phyloP scores from a whole-genome alignment of 2,888 invertebrate genomes.

The Zaprionus obscuricornis region DNA sequence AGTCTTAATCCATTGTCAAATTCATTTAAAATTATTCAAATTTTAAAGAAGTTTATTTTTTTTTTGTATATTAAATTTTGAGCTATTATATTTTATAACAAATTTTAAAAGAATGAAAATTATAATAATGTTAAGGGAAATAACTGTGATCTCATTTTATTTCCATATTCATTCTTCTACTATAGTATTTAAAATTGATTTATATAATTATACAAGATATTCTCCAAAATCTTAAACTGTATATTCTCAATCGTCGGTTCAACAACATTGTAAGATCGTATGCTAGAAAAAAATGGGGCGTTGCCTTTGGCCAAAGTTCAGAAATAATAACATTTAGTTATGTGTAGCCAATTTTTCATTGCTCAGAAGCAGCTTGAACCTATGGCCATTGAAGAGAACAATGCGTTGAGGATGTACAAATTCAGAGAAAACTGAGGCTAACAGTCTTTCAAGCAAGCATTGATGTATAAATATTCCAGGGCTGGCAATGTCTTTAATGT shows the following conservation, averaged over 20 bases:
- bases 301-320: conserved; percentile 8
- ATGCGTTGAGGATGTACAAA: not conserved
- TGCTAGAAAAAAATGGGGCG: conserved; percentile 16
- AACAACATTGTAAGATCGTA: conserved; percentile 33
- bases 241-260: conserved; percentile 42
- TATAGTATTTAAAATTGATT: conserved; percentile 15
- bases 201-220: conserved; percentile 30
- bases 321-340: conserved; percentile 37
- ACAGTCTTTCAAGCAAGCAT: conserved; percentile 43
- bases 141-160: no score
- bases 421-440: conserved; percentile 6
- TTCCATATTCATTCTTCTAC: no score
- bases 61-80: no score
- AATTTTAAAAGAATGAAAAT: no score
- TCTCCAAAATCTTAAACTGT: conserved; percentile 9
- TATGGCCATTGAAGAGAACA: not conserved
- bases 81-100: no score
- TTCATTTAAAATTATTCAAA: no score
- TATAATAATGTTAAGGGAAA: no score
- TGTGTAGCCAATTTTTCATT: conserved; percentile 48
- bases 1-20: no score
- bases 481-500: conserved; percentile 19
- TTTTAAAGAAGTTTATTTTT: no score
- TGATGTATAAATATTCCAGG: conserved; percentile 36
- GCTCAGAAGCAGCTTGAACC: conserved; percentile 23